Evolutionary conservation across 1,140 invertebrate species (phyloP), one percentile per base, ranked within the genome.

Genomic region (Pseudomyrmex flavicornis): DNA sequence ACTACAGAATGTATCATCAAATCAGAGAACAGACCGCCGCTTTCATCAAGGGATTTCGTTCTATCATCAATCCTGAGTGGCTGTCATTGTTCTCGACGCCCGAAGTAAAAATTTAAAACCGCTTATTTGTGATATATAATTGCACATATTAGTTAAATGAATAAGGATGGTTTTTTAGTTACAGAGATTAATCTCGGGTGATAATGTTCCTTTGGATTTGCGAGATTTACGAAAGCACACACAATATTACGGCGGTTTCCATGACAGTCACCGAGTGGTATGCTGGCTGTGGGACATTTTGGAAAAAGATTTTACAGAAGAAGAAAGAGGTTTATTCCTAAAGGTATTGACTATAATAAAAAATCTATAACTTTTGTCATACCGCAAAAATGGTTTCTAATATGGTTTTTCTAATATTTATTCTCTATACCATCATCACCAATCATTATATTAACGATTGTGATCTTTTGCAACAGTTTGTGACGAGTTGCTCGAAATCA

Each of bases 251-350:
- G 99, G 99, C 54, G 99, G 99, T 7, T 99, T 99, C 94, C 99
- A 99, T 93, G 98, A 99, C 94, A 99, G 98, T 84, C 99, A 99
- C 95, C 95, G 98, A 85, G 98, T 99, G 56, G 97, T 99, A 15
- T 97, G 97, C 90, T 99, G 99, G 99, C 95, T 99, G 13, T 99
- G 99, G 99, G 98, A 99, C 94, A 98, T 99, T 87, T 94, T 99
- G 44, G 98, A 99, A 89, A 97, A 98, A 91, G 99, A 99, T 94
- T 99, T 99, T 93, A 97, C 95, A 10, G 97, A 98, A 92, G 96
- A 98, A 69, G 99, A 99, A 94, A 96, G 97, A 83, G 96, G 97
- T 90, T 96, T 99, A 84, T 99, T 99, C 95, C 95, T 99, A 0
- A 99, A 99, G 95, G 96, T 96, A 89, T 0, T 35, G 15, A 72